Base-by-base conservation (phyloP, 2,797 vertebrate genomes). In the Psittacula echo region DNA sequence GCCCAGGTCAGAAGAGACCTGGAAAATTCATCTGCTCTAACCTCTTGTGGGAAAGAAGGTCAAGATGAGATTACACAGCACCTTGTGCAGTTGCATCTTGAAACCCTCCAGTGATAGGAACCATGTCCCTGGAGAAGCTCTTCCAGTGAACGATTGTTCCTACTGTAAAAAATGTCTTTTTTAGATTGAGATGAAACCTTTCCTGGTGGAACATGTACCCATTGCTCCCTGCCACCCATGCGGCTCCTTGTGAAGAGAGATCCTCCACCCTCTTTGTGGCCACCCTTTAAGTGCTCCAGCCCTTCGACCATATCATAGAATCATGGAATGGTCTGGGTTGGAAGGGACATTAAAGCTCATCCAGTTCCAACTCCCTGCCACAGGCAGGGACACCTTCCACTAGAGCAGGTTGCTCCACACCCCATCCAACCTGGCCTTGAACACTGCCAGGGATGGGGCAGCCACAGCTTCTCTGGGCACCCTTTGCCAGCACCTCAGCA, bases 241-340 rank as follows among this genome's bases (percentile, higher is more conserved):
- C 41, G 53, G 41, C 27, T 78, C 12, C 75, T 4, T 2, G 16
- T 41, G 47, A 56, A 42, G 2, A 53, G 9, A 58, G 5, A 47
- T 10, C 11, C 26, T 51, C 13, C 0, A 0, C 8, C 10, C 56
- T 48, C 58, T 75, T 44, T 11, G 3, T 1, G 42, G 16, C 22
- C 9, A 26, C 12, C 18, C 22, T 48, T 23, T 3, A 23, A 44
- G 64, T 23, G 18, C 30, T 56, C 21, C 54, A 56, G 32, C 21
- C 9, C 54, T 56, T 56, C 2, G 1, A 56, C 13, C 32, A 34
- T 23, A 10, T 23, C 39, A 15, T 3, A 53, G 42, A 54, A n/a
- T 27, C 39, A 26, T 0, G 3, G 67, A 64, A 62, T 72, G 3
- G 32, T 56, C 22, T 56, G 32, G 8, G 53, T n/a, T 10, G 53